Evolutionary conservation across 1,140 invertebrate species (phyloP), one percentile per base, ranked within the genome.

Genomic region (Drosophila nigrodunni): DNA sequence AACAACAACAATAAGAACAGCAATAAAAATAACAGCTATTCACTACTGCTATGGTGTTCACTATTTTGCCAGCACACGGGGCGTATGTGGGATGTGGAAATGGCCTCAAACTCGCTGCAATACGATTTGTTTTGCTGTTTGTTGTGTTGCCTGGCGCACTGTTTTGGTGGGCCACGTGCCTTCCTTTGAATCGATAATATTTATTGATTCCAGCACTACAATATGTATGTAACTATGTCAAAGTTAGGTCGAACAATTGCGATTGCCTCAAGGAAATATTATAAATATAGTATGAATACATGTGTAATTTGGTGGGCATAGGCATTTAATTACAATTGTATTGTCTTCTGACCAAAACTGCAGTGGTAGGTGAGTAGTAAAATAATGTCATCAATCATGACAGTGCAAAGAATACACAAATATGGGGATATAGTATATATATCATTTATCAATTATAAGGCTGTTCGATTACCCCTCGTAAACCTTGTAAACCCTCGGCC

Each of bases 311-410:
- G 13, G 13, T 9, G 10, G 8, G 37, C 43, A 55, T 72, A 54
- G 55, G 30, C 64, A 67, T 74, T 89, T 88, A 83, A 88, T 89
- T 78, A 83, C 79, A 67, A 83, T 72, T 80, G 74, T 89, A 83
- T 80, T 43, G 65, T 60, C 49, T 47, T 41, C n/a, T 59, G 50
- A 39, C 39, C 30, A 11, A 59, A 59, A 43, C 13, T 13, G 50
- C 49, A 30, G 49, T 30, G 10, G 49, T 30, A n/a, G 49, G 30
- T 11, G 47, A 67, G 62, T 37, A 35, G 54, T 65, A 37, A 65
- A 72, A 66, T 50, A 49, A 67, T 30, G 43, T 59, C 80, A 88
- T 88, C 72, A 88, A 88, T 88, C 85, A 89, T 70, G 34, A 21
- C 30, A 50, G 44, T 69, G 44, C 74, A 39, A 65, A 69, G 65